These are phyloP conservation scores for Lycia hirtaria DNA, from an alignment of 2,888 invertebrate species.

Conservation along the genomic window DNA sequence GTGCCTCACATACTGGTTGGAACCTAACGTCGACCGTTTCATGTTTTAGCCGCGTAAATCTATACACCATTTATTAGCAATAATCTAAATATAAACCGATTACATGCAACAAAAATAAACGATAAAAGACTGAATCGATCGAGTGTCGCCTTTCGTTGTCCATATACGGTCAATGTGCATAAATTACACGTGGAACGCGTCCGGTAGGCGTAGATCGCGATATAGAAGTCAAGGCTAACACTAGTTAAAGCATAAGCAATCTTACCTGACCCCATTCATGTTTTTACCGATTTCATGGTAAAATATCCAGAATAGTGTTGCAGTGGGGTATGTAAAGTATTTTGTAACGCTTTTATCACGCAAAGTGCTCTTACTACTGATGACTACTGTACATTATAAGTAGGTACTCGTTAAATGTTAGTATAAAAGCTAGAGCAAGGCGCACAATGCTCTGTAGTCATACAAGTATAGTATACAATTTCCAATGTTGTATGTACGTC, in stretches of 20 bases:
- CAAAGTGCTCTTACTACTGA: conserved; percentile 37
- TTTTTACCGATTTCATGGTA: background rate
- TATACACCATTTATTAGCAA: background rate
- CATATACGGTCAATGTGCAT: conserved; percentile 17
- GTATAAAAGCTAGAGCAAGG: conserved; percentile 54
- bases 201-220: conserved; percentile 16
- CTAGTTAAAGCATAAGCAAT: conserved; percentile 10
- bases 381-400: conserved; percentile 10
- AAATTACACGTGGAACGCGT: conserved; percentile 21
- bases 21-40: background rate
- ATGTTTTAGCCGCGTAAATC: background rate
- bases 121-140: conserved; percentile 3
- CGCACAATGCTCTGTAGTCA: conserved; percentile 76
- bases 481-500: conserved; percentile 46
- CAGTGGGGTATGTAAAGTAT: too few species aligned
- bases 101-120: conserved; percentile 6
- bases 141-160: conserved; percentile 16
- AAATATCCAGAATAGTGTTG: too few species aligned
- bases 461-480: conserved; percentile 57
- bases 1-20: background rate
- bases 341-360: conserved; percentile 28
- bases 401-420: conserved; percentile 17
- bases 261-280: conserved; percentile 6
- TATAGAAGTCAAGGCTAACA: conserved; percentile 23
- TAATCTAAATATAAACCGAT: conserved; percentile 42